Conservation (phyloP, 1,140 invertebrate genomes). For the Drosophila funebris region DNA sequence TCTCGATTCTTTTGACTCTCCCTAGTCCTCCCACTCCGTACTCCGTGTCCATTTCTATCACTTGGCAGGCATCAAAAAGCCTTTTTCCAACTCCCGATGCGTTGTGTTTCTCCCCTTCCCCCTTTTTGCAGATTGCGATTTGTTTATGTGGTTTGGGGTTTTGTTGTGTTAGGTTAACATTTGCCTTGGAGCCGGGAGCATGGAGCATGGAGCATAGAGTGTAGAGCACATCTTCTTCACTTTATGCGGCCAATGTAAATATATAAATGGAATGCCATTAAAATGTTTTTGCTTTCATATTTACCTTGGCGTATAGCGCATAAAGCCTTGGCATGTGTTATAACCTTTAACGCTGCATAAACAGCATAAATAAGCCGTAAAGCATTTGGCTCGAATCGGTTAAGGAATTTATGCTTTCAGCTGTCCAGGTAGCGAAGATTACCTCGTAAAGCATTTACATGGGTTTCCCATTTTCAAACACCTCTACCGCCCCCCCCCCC, state of each 20-base stretch:
- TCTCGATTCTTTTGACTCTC: background rate
- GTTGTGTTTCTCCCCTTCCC: slow-evolving; percentile 16
- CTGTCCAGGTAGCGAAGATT: slow-evolving; percentile 5
- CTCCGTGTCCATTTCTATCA: slow-evolving; percentile 64
- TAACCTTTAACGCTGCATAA: slow-evolving; percentile 79
- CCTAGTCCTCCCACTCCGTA: background rate
- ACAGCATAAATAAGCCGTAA: slow-evolving; percentile 71
- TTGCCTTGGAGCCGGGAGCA: slow-evolving; percentile 48
- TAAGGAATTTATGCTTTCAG: slow-evolving; percentile 1
- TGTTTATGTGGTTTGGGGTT: slow-evolving; percentile 66
- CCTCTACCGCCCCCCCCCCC: slow-evolving; percentile 20
- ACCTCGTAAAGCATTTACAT: slow-evolving; percentile 54
- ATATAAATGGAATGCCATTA: slow-evolving; percentile 76
- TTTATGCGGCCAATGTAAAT: slow-evolving; percentile 40
- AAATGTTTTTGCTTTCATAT: slow-evolving; percentile 79
- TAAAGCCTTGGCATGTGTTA: slow-evolving; percentile 40
- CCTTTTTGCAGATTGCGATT: slow-evolving; percentile 48
- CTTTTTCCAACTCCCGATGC: slow-evolving; percentile 21
- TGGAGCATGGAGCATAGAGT: background rate
- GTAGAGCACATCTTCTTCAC: background rate
- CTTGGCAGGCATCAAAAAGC: slow-evolving; percentile 73
- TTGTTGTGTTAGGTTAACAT: slow-evolving; percentile 68
- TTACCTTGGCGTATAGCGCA: slow-evolving; percentile 55
- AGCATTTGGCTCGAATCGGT: slow-evolving; percentile 5
- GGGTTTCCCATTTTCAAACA: slow-evolving; percentile 71